Evolutionary conservation across 2,888 invertebrate species (phyloP), one percentile per base, ranked within the genome.

Genomic region (Pardosa pseudoannulata): DNA sequence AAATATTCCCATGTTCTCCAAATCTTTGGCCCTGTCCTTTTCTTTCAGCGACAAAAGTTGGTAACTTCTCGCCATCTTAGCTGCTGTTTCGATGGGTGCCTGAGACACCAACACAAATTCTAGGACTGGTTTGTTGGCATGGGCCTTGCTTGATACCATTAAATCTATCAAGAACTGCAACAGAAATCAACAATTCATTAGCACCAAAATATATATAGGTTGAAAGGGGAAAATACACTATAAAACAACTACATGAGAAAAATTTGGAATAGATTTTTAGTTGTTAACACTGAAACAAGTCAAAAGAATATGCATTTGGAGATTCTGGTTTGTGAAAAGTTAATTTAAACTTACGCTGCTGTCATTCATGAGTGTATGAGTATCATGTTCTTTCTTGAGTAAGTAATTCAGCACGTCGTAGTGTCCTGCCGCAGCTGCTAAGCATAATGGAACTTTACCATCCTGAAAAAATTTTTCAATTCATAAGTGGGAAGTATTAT

Each of bases 71-170:
- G 98, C 98, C 89, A 99, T 93, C 92, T 99, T 99, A 81, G 98
- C 98, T 27, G 99, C 99, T 16, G 98, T 97, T 91, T 99, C 99
- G 32, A 99, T 98, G 0, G 99, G 99, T 2, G 99, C 99, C n/a
- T 98, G 98, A 0, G 98, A 98, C n/a, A 98, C 96, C 85, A 99
- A 93, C 31, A 99, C 96, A 92, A 99, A 99, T 91, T 99, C 99
- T 91, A 98, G 97, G 88, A 99, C 96, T 0, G 99, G 98, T 90
- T 96, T 96, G 92, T 99, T 98, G 91, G 97, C 96, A 92, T 97
- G 92, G 94, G 92, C 95, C 67, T 88, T 88, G 23, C 85, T 82
- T 92, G 98, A 97, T 46, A 98, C 96, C 98, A 99, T 99, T 90
- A 99, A 93, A 91, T 99, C 99, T 92, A 98, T 98, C 74, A 98